Evolutionary conservation across 1,140 invertebrate genomes (phyloP), one percentile per base, ranked within the genome.

Genomic region (Berghia stephanieae): DNA sequence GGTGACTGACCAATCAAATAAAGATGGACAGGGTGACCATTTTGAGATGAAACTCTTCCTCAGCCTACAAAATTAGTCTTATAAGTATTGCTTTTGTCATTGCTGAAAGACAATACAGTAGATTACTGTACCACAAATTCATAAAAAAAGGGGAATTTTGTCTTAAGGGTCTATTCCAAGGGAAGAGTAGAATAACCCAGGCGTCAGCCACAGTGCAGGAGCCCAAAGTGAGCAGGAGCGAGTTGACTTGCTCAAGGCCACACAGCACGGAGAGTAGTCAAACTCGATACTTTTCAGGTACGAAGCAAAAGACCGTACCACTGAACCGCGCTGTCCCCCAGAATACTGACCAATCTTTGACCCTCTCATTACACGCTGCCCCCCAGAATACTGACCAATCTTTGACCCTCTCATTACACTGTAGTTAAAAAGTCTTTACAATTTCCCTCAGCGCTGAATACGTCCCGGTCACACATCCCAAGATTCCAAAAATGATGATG

Each of bases 391-490:
- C 8, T 0, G 6, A 6, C 2, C 21, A 8, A 27, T 57, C n/a
- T 31, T 57, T 57, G 2, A 8, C 21, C 34, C 10, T 0, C 55
- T 57, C 34, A n/a, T 52, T 52, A 31, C 34, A 27, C 0, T 21
- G n/a, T 57, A 21, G 49, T 81, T 42, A 82, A 70, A 83, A 85
- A 44, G 70, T 80, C 38, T 80, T 49, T 4, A 80, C 75, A 16
- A 87, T 85, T 31, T 83, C 80, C 34, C 42, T 60, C n/a, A 87
- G 5, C 18, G 85, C 77, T 13, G 79, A 67, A 76, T 83, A 86
- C 34, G 87, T 88, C 31, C 88, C 88, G 36, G 84, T 80, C 21
- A 81, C 46, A 80, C 85, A 88, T 6, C 87, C 86, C n/a, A 87
- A 36, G 4, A 88, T 10, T 24, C 88, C 88, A 71, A 89, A 76